phyloP scores from a whole-genome alignment of 1,140 invertebrate genomes.

The Stratiolaelaps scimitus region DNA sequence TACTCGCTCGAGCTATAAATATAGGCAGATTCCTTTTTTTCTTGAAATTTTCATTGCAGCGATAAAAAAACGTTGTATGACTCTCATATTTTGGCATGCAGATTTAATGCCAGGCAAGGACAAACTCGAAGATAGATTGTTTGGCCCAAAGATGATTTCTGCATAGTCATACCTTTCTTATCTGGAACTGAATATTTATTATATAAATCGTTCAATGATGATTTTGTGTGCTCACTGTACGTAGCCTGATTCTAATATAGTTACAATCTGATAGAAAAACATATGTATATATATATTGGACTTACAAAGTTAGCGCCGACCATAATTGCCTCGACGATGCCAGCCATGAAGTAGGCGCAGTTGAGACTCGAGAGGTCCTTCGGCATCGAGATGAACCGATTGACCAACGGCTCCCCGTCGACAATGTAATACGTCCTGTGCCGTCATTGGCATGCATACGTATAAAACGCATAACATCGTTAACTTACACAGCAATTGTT shows the following conservation, averaged over 20 bases:
- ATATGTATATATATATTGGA: slow-evolving; percentile 35
- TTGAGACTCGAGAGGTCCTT: slow-evolving; percentile 76
- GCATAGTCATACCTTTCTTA: slow-evolving; percentile 4
- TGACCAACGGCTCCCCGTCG: slow-evolving; percentile 92
- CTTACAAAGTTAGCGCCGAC: slow-evolving; percentile 91
- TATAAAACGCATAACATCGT: no score
- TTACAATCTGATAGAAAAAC: slow-evolving; percentile 5
- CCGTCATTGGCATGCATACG: slow-evolving; percentile 34
- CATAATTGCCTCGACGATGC: slow-evolving; percentile 90
- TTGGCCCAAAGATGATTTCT: slow-evolving; percentile 5
- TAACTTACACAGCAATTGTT: not conserved
- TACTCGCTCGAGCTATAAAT: no score
- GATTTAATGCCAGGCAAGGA: slow-evolving; percentile 7
- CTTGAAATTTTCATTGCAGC: no score
- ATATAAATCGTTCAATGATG: not conserved
- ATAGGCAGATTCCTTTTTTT: no score
- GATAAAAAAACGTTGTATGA: no score
- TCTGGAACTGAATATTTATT: slow-evolving; percentile 12
- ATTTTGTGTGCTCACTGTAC: not conserved
- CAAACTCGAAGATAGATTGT: not conserved
- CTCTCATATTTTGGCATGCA: not conserved
- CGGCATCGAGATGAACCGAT: slow-evolving; percentile 92
- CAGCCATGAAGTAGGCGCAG: slow-evolving; percentile 95
- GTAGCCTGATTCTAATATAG: slow-evolving; percentile 27
- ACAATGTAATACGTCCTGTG: slow-evolving; percentile 67